Conservation (phyloP, 2,113 vertebrate species). For the Aspidoscelis tigris region DNA sequence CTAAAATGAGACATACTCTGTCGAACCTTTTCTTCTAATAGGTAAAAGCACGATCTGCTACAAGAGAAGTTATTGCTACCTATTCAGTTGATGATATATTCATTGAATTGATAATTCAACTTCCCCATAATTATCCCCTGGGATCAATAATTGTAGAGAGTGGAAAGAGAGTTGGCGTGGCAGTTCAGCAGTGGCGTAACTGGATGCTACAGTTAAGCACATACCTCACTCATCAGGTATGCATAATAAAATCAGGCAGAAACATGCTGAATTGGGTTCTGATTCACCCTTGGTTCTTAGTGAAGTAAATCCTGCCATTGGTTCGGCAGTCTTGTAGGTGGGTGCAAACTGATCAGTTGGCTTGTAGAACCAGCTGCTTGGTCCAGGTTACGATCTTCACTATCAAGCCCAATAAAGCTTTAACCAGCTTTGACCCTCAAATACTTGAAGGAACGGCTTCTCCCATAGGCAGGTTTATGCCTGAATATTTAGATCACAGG, state of each 20-base stretch:
- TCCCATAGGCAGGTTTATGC: no score
- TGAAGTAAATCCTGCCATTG: no score
- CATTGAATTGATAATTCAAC: constrained; percentile 95
- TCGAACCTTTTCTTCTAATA: constrained; percentile 49
- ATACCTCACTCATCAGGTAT: constrained; percentile 95
- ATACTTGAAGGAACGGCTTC: no score
- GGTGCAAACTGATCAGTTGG: no score
- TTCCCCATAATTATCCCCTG: constrained; percentile 92
- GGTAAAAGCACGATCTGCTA: constrained; percentile 94
- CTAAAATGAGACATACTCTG: neutral
- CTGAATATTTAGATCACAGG: no score
- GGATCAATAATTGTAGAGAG: constrained; percentile 94
- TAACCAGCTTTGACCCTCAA: no score
- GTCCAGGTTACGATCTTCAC: no score
- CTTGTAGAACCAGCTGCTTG: no score
- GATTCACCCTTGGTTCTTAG: no score
- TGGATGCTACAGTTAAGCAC: constrained; percentile 99
- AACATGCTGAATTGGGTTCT: no score
- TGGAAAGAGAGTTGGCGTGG: constrained; percentile 94
- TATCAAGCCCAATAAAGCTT: no score
- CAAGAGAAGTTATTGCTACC: constrained; percentile 94
- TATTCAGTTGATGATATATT: constrained; percentile 97
- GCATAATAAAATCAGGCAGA: neutral
- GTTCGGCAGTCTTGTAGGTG: no score
- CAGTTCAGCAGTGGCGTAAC: constrained; percentile 97